A percentile compares a stretch with the other conserved stretches of the same genome.
These are phyloP conservation scores for Idaea biselata DNA, from an alignment of 2,888 invertebrate species.

Conservation along the genomic window DNA sequence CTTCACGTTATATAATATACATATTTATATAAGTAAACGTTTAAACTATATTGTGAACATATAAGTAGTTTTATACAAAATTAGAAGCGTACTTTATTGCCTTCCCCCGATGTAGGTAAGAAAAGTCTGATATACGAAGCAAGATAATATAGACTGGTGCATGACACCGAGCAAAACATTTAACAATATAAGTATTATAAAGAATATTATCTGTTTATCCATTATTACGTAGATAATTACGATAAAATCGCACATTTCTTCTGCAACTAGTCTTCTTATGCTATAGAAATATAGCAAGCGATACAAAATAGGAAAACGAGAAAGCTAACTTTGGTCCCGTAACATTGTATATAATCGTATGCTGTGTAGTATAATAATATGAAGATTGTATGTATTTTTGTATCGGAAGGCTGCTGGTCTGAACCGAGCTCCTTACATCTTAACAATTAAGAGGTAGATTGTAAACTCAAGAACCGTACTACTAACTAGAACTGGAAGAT, in stretches of 20 bases:
- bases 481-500: constrained; percentile 58
- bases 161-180: constrained; percentile 1
- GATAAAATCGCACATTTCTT: background rate
- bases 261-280: constrained; percentile 4
- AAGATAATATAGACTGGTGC: constrained; percentile 12
- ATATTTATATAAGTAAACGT: constrained; percentile 6
- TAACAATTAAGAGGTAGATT: constrained; percentile 78
- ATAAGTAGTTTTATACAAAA: constrained; percentile 61
- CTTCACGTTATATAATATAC: background rate
- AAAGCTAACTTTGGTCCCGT: constrained; percentile 63
- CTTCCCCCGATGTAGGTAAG: constrained; percentile 81
- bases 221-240: background rate
- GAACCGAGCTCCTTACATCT: constrained; percentile 41
- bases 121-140: constrained; percentile 43
- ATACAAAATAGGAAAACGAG: constrained; percentile 42
- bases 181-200: background rate
- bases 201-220: constrained; percentile 1
- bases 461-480: constrained; percentile 70
- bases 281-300: constrained; percentile 27
- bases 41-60: constrained; percentile 34
- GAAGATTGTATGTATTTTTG: constrained; percentile 12
- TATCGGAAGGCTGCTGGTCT: constrained; percentile 11
- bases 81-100: constrained; percentile 86
- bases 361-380: constrained; percentile 9
- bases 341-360: constrained; percentile 22